Evolutionary conservation across 1,140 invertebrate species (phyloP).

Genomic region (Panagrolaimus sp.): DNA sequence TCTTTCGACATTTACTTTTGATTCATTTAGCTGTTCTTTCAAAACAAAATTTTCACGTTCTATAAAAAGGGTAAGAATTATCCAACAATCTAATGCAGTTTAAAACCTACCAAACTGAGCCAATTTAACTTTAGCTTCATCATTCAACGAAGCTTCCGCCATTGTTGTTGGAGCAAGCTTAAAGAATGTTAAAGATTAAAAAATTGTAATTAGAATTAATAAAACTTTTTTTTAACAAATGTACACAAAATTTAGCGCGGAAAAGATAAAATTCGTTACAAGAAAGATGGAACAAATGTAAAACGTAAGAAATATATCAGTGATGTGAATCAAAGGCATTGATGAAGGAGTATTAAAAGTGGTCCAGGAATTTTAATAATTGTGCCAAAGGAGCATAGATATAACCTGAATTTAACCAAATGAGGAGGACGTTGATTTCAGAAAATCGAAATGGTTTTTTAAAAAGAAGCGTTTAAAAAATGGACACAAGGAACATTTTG

Average conservation of each 20-base stretch:
- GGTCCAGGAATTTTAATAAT: too few species aligned
- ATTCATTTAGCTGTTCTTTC: not conserved
- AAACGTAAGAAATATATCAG: too few species aligned
- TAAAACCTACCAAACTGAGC: conserved; percentile 1
- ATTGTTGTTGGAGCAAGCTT: too few species aligned
- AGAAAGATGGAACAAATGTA: too few species aligned
- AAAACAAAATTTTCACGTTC: conserved; percentile 14
- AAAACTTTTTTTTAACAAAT: not conserved
- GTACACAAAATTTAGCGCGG: not conserved
- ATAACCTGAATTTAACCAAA: too few species aligned
- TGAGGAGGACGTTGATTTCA: too few species aligned
- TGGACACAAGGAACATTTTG: too few species aligned
- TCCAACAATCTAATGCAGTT: not conserved
- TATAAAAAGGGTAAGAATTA: not conserved
- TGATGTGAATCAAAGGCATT: too few species aligned
- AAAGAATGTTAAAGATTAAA: not conserved
- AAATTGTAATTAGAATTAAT: not conserved
- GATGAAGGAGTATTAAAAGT: too few species aligned
- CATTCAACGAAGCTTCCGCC: conserved; percentile 5
- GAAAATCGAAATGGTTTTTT: too few species aligned
- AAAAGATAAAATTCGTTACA: not conserved
- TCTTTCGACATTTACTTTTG: not conserved
- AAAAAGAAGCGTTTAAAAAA: too few species aligned
- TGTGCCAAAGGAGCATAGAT: too few species aligned
- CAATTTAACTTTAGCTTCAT: not conserved